Evolutionary conservation across 2,888 invertebrate species (phyloP), one percentile per base, ranked within the genome.

Genomic region (Tenthredo amoena): DNA sequence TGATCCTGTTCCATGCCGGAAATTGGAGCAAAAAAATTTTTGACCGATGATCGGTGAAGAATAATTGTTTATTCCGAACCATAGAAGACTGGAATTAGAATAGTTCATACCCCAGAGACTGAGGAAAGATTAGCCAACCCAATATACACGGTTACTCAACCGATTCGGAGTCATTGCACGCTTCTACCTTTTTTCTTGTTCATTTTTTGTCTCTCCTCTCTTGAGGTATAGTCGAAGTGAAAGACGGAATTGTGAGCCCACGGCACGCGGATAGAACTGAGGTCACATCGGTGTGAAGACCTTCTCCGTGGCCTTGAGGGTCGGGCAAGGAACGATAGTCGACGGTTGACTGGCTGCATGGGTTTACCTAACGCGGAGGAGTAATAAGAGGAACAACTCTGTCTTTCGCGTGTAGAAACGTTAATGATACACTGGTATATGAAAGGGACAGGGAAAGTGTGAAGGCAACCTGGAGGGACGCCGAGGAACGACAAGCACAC

Each of bases 401-500:
- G 83, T 26, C 65, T 65, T 43, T 83, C 68, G 81, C 83, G 83
- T 43, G 83, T 83, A 83, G 83, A 68, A 58, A 58, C 58, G 58
- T 62, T 81, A 62, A 81, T 81, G 81, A 81, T 62, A 81, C 58
- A 26, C 58, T 55, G 55, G n/a, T 55, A 55, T 55, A 55, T 55
- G 58, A 58, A 40, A n/a, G 4, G 31, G 12, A 55, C 31, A 34
- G 31, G 31, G 2, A 34, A 18, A 9, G 15, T 10, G 15, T 15
- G 18, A 34, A 55, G 31, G 4, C 10, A 37, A n/a, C n/a, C n/a
- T 47, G 55, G 15, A 50, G n/a, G 21, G 26, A 85, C 72, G 72
- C 5, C 9, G 40, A 77, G 31, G 79, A 77, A 85, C 86, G 87
- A 86, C 87, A 87, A 88, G 88, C 89, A 87, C 87, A 84, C 86